phyloP scores from a whole-genome alignment of 2,113 vertebrate genomes.

The Periophthalmus modestus region DNA sequence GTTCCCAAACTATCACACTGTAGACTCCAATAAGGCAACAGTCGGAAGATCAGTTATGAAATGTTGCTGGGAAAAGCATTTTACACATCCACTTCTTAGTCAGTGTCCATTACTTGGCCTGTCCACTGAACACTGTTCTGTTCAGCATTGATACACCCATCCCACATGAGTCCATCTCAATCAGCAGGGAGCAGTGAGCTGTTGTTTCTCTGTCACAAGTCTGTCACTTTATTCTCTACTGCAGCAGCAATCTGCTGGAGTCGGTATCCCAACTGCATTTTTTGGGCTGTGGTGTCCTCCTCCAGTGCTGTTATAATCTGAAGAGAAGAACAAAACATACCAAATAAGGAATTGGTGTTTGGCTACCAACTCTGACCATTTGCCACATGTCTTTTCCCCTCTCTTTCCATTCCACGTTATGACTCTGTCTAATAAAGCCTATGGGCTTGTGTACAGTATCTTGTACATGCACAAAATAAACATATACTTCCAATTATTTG shows the following conservation, averaged over 20 bases:
- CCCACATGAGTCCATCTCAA: neutral
- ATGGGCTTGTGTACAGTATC: too few species aligned
- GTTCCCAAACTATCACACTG: neutral
- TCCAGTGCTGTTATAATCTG: conserved; percentile 97
- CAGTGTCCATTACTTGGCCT: neutral
- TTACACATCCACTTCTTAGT: neutral
- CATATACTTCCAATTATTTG: too few species aligned
- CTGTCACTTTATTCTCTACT: conserved; percentile 98
- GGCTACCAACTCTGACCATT: too few species aligned
- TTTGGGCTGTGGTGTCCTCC: conserved; percentile 92
- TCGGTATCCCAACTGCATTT: conserved; percentile 97
- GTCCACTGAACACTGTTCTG: neutral
- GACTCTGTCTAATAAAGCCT: neutral
- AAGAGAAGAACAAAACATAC: neutral
- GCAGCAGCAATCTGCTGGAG: conserved; percentile 97
- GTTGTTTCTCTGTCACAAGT: conserved; percentile 82
- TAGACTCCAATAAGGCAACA: neutral
- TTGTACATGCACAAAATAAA: too few species aligned
- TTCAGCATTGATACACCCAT: neutral
- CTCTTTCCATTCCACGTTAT: neutral
- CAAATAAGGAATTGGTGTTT: neutral
- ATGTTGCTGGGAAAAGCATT: neutral
- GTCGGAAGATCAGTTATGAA: neutral
- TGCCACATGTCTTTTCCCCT: neutral
- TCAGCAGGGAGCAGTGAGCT: neutral